Evolutionary conservation across 2,797 vertebrate genomes (phyloP), one percentile per base, ranked within the genome.

Genomic region (Lagocephalus sceleratus): DNA sequence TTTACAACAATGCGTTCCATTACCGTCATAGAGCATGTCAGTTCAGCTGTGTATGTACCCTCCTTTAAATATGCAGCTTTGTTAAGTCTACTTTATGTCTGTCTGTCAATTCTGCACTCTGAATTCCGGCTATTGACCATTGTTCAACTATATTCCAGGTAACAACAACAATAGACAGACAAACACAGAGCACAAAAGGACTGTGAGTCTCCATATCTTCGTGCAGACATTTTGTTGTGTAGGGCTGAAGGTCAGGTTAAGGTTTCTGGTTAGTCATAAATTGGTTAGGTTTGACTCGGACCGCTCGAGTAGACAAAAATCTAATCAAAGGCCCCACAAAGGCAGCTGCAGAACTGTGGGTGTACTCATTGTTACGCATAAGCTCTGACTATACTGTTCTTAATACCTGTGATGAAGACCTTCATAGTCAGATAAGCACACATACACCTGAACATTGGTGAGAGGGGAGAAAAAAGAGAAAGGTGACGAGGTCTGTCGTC

Each of bases 401-500:
- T 9, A 41, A 26, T 15, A 41, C 16, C 26, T 8, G 12, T 14
- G 32, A 35, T 3, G 5, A 5, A 10, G 17, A 5, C 19, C 2
- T 7, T 41, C 20, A 0, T 19, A 15, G 7, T 20, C 39, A 22
- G 15, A 42, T n/a, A 44, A 40, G 55, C 16, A 16, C 0, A 3
- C 2, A 15, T 1, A 19, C 19, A 50, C 20, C 15, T 41, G 48
- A 60, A 48, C 32, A 60, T n/a, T 14, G 1, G 15, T 15, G 50
- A 65, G 29, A 22, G 19, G n/a, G n/a, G n/a, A n/a, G 23, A 25
- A 50, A 48, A 20, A 52, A 39, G 54, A 35, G 60, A 63, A 55
- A 64, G 55, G 5, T 54, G 47, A 19, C 1, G 17, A 22, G 62
- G 56, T 47, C 57, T 62, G 52, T 63, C 47, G 39, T 76, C 75